phyloP scores from a whole-genome alignment of 2,888 invertebrate genomes.

The Sipha maydis region DNA sequence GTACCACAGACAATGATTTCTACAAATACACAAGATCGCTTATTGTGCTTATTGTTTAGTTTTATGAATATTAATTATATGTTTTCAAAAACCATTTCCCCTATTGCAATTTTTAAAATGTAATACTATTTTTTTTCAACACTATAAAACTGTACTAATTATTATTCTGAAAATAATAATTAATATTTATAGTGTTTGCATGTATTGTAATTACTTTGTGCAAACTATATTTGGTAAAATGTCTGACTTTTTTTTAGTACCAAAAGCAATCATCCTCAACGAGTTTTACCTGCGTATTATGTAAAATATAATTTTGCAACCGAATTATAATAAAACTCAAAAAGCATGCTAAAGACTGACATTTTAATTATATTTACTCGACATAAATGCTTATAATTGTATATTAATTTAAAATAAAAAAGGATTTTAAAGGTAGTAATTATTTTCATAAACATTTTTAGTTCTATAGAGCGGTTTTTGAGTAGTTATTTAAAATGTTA shows the following conservation, averaged over 20 bases:
- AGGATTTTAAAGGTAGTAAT: not conserved
- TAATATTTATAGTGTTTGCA: not conserved
- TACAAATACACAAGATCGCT: not conserved
- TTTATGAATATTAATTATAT: no score
- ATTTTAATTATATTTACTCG: conserved; percentile 11
- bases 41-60: not conserved
- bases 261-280: not conserved
- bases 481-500: not conserved
- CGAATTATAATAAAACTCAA: not conserved
- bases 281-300: not conserved
- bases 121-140: not conserved
- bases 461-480: not conserved
- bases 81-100: no score
- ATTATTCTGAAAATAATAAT: not conserved
- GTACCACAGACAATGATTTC: no score
- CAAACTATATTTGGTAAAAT: not conserved
- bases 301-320: not conserved
- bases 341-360: not conserved
- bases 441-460: not conserved
- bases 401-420: not conserved
- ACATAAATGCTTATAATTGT: conserved; percentile 9
- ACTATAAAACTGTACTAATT: not conserved
- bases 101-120: not conserved
- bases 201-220: not conserved
- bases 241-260: not conserved